phyloP scores from a whole-genome alignment of 2,797 vertebrate species.

The Diglossa cyanea region DNA sequence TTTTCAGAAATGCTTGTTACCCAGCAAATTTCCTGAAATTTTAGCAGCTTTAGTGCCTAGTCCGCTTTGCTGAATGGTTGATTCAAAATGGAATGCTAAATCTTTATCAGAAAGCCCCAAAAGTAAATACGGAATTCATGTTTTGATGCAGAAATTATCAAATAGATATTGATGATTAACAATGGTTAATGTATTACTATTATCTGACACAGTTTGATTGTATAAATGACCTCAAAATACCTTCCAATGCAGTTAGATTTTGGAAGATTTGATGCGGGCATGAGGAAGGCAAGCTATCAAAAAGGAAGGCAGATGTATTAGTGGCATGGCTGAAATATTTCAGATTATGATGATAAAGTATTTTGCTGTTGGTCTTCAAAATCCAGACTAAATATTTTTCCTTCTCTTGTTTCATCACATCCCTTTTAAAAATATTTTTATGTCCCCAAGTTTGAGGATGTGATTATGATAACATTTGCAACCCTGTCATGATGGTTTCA shows the following conservation, averaged over 20 bases:
- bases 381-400: slow-evolving; percentile 32
- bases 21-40: neutral
- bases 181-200: neutral
- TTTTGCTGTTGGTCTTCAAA: slow-evolving; percentile 29
- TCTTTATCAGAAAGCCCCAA: neutral
- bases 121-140: neutral
- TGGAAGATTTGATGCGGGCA: neutral
- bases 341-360: slow-evolving; percentile 25
- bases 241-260: neutral
- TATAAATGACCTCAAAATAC: neutral
- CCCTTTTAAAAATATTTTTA: neutral
- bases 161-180: neutral
- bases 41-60: neutral
- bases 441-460: neutral
- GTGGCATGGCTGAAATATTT: neutral
- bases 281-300: neutral
- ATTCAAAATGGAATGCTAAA: neutral
- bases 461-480: neutral
- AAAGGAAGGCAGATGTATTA: neutral
- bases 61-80: neutral
- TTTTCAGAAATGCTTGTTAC: neutral
- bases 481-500: neutral
- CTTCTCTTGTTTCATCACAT: neutral
- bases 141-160: neutral
- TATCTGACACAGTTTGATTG: neutral